Base-by-base conservation (phyloP, 2,797 vertebrate genomes). In the Sphaeramia orbicularis region DNA sequence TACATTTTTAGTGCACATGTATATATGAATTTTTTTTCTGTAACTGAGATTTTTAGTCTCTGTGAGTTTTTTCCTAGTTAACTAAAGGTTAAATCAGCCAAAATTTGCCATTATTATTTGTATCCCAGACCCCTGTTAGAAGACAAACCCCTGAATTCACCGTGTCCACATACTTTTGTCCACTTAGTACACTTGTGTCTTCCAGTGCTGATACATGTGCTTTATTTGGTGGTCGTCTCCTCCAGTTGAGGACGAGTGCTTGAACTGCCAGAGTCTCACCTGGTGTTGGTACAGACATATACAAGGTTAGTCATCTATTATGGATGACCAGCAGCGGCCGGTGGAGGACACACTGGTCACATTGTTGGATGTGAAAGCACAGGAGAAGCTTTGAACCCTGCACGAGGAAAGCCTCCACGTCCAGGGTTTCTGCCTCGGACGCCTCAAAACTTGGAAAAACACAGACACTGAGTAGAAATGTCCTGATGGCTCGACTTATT, bases 291-390 rank as follows among this genome's bases (percentile, higher is more conserved):
- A 73, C 75, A 85, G 55, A 75, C 44, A 58, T 30, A 71, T 64
- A 80, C 84, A 84, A 82, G 73, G 77, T 83, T 70, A 78, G 76
- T 88, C 74, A 86, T 90, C 80, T 88, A 89, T 93, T 89, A 91
- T 88, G 78, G 81, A 90, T 89, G 81, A 78, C 30, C 65, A 55
- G 63, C 53, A 40, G 6, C 10, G 9, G 70, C 55, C 62, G 14
- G 61, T 12, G 57, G 69, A 77, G 87, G 85, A 84, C 84, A 81
- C 55, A 7, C 21, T 76, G 76, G 86, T 89, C 86, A 86, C 86
- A 87, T 84, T 86, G 86, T 64, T 80, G 57, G 74, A 78, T 80
- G 36, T 54, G 36, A 81, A 65, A 50, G 56, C 35, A 42, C 1
- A 0, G 44, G 40, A 65, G 45, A 68, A 27, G 58, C 55, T 83